Evolutionary conservation across 1,140 invertebrate species (phyloP), one percentile per base, ranked within the genome.

Genomic region (Panagrolaimus sp.): DNA sequence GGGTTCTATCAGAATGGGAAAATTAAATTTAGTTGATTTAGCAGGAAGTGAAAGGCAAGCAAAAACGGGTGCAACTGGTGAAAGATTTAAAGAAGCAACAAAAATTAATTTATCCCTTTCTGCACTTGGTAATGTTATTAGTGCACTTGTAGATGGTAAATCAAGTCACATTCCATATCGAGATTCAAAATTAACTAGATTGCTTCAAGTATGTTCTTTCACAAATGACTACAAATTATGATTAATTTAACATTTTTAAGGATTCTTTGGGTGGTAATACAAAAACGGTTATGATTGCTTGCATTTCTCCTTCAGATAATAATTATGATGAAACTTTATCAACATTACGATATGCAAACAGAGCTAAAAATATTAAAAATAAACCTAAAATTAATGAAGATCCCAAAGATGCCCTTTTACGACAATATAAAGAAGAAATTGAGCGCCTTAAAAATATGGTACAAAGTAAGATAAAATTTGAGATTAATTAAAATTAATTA

Each of bases 261-360:
- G 92, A 96, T 85, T 95, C 92, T 0, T 84, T 96, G 13, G 93
- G 93, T 72, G 93, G 93, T 14, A 96, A 96, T 86, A 92, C 93
- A 51, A 93, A 92, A 84, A 96, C 93, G 14, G 90, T 96, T 46
- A 96, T 96, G 93, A 91, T 96, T 51, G 93, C 93, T 14, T 95
- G 93, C 20, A 87, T 91, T 38, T 90, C 90, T 76, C 90, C 91
- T 1, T 89, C 90, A 11, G 88, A 90, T 83, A 88, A 90, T 81
- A 89, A 92, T 84, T 91, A 89, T 83, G 89, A 88, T 14, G 89
- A 92, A 82, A 92, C 91, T 0, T 82, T 90, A 14, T 89, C 89
- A 73, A 89, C 90, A 25, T 84, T 90, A 57, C 86, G 90, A 23
- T 91, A 91, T 74, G 90, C 90, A 0, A 91, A 91, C 83, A 85